Conservation (phyloP, 2,888 invertebrate species). For the Halocaridina rubra region DNA sequence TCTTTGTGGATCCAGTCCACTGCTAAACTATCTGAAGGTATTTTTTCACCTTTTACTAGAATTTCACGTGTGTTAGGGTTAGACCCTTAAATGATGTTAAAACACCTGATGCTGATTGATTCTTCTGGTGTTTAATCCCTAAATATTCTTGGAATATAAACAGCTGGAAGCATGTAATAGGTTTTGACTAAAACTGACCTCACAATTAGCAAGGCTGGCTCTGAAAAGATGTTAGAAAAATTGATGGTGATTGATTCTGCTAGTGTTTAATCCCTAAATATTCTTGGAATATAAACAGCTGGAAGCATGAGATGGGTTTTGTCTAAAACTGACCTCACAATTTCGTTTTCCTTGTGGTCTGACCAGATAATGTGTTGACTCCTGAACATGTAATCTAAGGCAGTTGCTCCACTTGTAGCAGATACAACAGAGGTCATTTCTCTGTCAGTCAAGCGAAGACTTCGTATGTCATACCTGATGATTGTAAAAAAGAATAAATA, state of each 20-base stretch:
- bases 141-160: no score
- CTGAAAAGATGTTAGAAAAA: no score
- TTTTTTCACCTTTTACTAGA: constrained; percentile 84
- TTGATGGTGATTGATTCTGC: no score
- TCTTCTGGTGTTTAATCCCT: no score
- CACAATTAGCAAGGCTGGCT: no score
- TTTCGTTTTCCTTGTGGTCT: constrained; percentile 90
- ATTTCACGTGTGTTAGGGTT: constrained; percentile 86
- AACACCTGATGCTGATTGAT: not conserved
- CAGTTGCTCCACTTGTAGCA: constrained; percentile 90
- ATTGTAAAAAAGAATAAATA: no score
- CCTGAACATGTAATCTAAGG: constrained; percentile 91
- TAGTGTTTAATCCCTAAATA: no score
- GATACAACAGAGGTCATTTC: constrained; percentile 90
- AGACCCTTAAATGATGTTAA: constrained; percentile 67
- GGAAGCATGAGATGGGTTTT: not conserved
- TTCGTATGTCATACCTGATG: constrained; percentile 52
- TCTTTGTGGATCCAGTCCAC: constrained; percentile 98
- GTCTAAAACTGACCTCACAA: constrained; percentile 80
- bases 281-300: no score
- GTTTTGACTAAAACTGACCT: no score
- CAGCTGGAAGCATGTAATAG: no score
- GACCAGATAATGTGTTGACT: constrained; percentile 97
- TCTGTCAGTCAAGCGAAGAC: constrained; percentile 43
- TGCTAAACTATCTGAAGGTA: constrained; percentile 93